Conservation (phyloP, 2,113 vertebrate genomes). For the Eonycteris spelaea region DNA sequence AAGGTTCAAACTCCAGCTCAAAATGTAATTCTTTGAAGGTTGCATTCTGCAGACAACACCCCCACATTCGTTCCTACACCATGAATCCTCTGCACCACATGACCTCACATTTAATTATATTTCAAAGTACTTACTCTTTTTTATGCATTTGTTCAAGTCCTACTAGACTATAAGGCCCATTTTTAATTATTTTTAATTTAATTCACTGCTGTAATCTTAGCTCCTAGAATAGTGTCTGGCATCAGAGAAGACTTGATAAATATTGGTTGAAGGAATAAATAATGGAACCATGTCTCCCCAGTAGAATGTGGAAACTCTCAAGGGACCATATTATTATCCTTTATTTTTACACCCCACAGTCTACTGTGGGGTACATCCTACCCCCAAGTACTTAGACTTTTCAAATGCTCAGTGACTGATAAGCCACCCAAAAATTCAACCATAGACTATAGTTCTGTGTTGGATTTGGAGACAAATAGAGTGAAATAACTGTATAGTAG, state of each 20-base stretch:
- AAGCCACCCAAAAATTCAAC: background rate
- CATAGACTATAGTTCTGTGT: background rate
- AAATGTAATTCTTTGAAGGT: background rate
- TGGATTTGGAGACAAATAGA: background rate
- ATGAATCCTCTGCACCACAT: background rate
- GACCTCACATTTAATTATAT: background rate
- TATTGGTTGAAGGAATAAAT: background rate
- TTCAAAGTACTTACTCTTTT: background rate
- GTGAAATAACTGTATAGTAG: background rate
- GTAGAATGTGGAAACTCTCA: background rate
- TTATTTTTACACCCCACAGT: background rate
- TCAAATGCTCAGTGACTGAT: background rate
- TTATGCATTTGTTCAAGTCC: background rate
- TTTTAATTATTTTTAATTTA: background rate
- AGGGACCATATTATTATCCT: background rate
- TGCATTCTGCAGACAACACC: background rate
- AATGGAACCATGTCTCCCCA: background rate
- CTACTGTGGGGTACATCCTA: background rate
- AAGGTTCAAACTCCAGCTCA: background rate
- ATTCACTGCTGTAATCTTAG: background rate
- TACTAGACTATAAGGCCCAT: background rate
- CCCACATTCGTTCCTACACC: background rate
- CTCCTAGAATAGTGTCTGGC: background rate
- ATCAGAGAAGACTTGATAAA: background rate
- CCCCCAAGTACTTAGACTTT: background rate